phyloP scores from a whole-genome alignment of 1,140 invertebrate genomes.

The Phymastichus coffea region DNA sequence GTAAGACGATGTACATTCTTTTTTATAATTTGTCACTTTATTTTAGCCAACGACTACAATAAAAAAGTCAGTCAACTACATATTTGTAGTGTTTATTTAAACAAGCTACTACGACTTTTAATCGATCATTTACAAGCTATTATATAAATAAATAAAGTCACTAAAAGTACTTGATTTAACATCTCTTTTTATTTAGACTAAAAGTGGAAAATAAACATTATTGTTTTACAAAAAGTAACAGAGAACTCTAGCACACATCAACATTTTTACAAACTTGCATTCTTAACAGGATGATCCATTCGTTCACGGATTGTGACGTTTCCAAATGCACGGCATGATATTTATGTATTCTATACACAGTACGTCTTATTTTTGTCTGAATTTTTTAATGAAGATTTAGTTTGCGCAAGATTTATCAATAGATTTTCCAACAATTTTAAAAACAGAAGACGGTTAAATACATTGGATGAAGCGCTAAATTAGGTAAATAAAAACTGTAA shows the following conservation, averaged over 20 bases:
- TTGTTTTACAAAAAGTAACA: conserved; percentile 38
- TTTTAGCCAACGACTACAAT: conserved; percentile 20
- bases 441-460: conserved; percentile 1
- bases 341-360: neutral
- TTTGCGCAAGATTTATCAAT: too few species aligned
- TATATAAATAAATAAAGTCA: conserved; percentile 21
- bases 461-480: too few species aligned
- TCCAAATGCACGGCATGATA: conserved; percentile 26
- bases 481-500: too few species aligned
- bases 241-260: conserved; percentile 30
- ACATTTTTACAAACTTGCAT: conserved; percentile 37
- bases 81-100: neutral
- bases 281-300: conserved; percentile 26
- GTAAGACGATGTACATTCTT: conserved; percentile 11
- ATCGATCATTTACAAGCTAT: conserved; percentile 20
- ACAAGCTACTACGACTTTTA: conserved; percentile 14
- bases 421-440: too few species aligned
- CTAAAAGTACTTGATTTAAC: conserved; percentile 32
- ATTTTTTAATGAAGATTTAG: conserved; percentile 9
- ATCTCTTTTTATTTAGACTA: conserved; percentile 42
- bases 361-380: neutral
- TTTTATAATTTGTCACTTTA: conserved; percentile 26
- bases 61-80: conserved; percentile 14
- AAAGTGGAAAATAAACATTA: conserved; percentile 42
- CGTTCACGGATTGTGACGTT: conserved; percentile 18